Base-by-base conservation (phyloP, 2,888 invertebrate genomes). In the Thecophora atra region DNA sequence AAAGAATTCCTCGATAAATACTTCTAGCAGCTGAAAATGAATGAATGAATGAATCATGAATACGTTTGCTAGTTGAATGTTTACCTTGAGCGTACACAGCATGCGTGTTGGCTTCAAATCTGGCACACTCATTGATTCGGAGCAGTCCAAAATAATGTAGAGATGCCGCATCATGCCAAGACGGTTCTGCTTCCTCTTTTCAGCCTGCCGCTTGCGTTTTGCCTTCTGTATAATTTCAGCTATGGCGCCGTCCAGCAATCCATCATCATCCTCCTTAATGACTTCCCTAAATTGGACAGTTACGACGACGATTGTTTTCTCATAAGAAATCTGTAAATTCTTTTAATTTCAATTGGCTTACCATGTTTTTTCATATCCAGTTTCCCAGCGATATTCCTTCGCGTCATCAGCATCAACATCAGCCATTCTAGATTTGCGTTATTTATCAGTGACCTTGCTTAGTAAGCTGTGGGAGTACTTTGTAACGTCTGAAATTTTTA, bases 141-240 rank as follows among this genome's bases (percentile, higher is more conserved):
- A 99, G 84, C 95, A 93, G 86, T 99, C 99, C 3, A 99, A 87
- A 26, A 99, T 91, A 3, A 99, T 87, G 82, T 93, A 95, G 71
- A 99, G 86, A 87, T 99, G 98, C 64, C 99, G 90, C 99, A 99
- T 99, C 97, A 99, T 99, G 51, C 99, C 99, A 44, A 99, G 90
- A 72, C 97, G 91, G 58, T 96, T 92, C 76, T 95, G 94, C 11
- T 92, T 79, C 0, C 79, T 77, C 76, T 92, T 91, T 58, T 92
- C 90, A 47, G 90, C 88, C 74, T 92, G 91, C 0, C 94, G 89
- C 83, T 93, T 93, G 44, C 96, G 89, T 84, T 94, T 95, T 0
- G 96, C 96, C 83, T 94, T 93, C 82, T 95, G 94, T 70, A 98
- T 94, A 77, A 96, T 93, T 80, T 97, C 97, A 0, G 95, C 94